Percentiles rank a stretch among this genome's conserved stretches.
These are phyloP conservation scores for Palloptera scutellata DNA, from an alignment of 2,888 invertebrate genomes.

Conservation along the genomic window DNA sequence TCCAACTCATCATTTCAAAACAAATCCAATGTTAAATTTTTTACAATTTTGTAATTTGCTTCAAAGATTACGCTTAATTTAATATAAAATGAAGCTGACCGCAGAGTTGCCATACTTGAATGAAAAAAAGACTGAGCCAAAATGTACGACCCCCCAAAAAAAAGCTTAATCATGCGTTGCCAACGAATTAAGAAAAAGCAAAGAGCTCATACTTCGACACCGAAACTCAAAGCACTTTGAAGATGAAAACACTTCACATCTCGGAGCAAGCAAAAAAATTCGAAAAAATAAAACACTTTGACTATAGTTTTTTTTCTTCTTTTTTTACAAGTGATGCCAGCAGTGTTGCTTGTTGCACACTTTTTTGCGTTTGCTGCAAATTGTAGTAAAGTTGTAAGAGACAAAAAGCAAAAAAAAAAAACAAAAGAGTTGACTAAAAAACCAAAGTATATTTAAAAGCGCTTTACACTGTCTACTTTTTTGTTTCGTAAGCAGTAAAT, in stretches of 20 bases:
- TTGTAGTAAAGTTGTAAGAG: too few relatives aligned
- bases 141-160: slow-evolving; percentile 12
- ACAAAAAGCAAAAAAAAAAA: neutral
- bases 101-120: too few relatives aligned
- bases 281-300: slow-evolving; percentile 1
- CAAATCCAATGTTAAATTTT: too few relatives aligned
- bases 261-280: neutral
- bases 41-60: too few relatives aligned
- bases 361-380: neutral
- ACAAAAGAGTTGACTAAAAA: slow-evolving; percentile 19
- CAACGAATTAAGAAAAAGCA: neutral
- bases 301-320: too few relatives aligned
- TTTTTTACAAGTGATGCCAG: neutral
- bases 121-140: too few relatives aligned
- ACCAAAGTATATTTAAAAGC: slow-evolving; percentile 15
- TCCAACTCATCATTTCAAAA: too few relatives aligned
- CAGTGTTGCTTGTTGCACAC: too few relatives aligned
- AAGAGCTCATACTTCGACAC: neutral
- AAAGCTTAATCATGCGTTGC: slow-evolving; percentile 29
- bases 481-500: too few relatives aligned
- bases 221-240: neutral
- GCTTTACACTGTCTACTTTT: neutral
- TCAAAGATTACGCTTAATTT: too few relatives aligned
- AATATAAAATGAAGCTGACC: too few relatives aligned
- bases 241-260: too few relatives aligned